Conservation (phyloP, 2,113 vertebrate genomes). For the Eidolon helvum region DNA sequence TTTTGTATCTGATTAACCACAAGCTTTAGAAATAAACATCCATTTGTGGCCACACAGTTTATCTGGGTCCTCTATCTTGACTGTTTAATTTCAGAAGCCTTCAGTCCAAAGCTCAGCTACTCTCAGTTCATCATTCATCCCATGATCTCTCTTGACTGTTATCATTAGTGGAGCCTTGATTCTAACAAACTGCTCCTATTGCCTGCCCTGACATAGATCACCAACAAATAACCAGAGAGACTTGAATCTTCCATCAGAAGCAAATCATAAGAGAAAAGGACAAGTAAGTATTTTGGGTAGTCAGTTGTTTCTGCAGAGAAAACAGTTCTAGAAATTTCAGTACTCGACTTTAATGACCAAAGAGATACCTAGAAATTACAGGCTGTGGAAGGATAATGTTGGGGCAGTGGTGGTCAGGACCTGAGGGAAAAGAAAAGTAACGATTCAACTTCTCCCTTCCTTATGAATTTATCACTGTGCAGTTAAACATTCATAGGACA, state of each 20-base stretch:
- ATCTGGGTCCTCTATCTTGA: not conserved
- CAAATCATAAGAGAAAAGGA: slow-evolving; percentile 3
- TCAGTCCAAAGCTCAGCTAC: not conserved
- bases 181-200: not conserved
- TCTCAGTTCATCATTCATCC: not conserved
- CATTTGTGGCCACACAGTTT: slow-evolving; percentile 2
- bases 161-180: not conserved
- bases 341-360: not conserved
- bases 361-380: not conserved
- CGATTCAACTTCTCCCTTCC: not conserved
- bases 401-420: not conserved
- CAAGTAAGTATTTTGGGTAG: slow-evolving; percentile 7
- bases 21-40: not conserved
- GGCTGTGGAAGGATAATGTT: not conserved
- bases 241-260: not conserved
- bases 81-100: not conserved
- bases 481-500: not conserved
- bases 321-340: not conserved
- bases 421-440: not conserved
- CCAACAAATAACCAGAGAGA: not conserved
- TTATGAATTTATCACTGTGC: not conserved
- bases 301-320: not conserved
- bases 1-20: not conserved
- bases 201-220: not conserved
- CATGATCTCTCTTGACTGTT: not conserved